Percentiles rank a stretch among this genome's conserved stretches.
Evolutionary conservation across 2,113 vertebrate species (phyloP).

Genomic region (Eretmochelys imbricata): DNA sequence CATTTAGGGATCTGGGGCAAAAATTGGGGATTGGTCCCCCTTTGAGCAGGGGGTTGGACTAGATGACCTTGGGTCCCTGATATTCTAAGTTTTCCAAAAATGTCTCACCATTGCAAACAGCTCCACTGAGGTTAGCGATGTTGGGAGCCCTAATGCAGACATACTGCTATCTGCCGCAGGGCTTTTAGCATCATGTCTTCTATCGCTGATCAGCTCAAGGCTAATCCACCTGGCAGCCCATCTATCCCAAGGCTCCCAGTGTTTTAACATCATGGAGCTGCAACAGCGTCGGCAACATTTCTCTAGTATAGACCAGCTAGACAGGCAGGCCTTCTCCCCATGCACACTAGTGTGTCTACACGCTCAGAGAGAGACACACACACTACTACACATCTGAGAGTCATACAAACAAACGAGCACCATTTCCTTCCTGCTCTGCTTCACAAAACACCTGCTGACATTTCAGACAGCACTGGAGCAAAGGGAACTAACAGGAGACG

Average conservation of each 20-base stretch:
- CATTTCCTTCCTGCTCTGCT: not conserved
- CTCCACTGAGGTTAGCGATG: not conserved
- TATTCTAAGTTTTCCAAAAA: not conserved
- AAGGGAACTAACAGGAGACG: not conserved
- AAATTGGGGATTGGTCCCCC: too few relatives aligned
- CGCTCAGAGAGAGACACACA: not conserved
- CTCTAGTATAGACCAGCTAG: not conserved
- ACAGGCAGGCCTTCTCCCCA: not conserved
- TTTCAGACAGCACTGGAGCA: not conserved
- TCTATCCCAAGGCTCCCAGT: not conserved
- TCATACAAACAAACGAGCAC: not conserved
- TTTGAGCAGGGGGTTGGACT: too few relatives aligned
- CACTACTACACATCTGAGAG: not conserved
- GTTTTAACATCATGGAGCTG: not conserved
- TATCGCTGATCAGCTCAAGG: not conserved
- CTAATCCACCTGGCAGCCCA: not conserved
- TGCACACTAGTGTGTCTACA: too few relatives aligned
- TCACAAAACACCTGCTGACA: rapidly evolving
- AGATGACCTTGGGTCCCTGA: too few relatives aligned
- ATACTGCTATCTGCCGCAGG: not conserved
- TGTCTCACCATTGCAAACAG: not conserved
- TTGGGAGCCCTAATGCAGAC: not conserved
- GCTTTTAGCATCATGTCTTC: not conserved
- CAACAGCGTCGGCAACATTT: not conserved
- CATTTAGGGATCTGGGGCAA: too few relatives aligned